Conservation (phyloP, 2,888 invertebrate genomes). For the Epirrhoe tristata region DNA sequence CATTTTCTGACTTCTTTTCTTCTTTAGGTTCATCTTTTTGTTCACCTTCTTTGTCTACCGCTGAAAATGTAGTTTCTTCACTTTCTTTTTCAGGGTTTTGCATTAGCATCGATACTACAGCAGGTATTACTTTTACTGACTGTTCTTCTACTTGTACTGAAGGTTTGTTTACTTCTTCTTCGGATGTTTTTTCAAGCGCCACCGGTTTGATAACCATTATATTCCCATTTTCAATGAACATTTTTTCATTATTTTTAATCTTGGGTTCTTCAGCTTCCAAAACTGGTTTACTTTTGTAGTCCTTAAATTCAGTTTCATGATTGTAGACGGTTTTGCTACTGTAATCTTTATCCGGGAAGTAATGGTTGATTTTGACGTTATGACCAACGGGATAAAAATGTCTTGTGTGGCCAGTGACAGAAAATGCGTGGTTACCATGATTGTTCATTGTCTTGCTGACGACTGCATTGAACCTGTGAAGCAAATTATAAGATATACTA, state of each 20-base stretch:
- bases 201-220: slow-evolving; percentile 49
- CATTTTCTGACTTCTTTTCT: slow-evolving; percentile 47
- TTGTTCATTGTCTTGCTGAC: slow-evolving; percentile 80
- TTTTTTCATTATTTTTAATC: slow-evolving; percentile 44
- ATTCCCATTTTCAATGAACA: slow-evolving; percentile 48
- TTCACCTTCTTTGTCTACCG: slow-evolving; percentile 39
- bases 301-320: slow-evolving; percentile 40
- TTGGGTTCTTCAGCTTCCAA: slow-evolving; percentile 50
- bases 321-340: slow-evolving; percentile 43
- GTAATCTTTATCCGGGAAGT: slow-evolving; percentile 66
- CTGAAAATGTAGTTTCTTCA: slow-evolving; percentile 36
- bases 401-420: slow-evolving; percentile 67
- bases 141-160: slow-evolving; percentile 43
- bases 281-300: slow-evolving; percentile 53
- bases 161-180: slow-evolving; percentile 42
- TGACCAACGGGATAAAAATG: slow-evolving; percentile 68
- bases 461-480: slow-evolving; percentile 82
- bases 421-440: slow-evolving; percentile 73
- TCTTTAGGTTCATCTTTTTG: slow-evolving; percentile 24
- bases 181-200: slow-evolving; percentile 35
- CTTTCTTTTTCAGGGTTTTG: slow-evolving; percentile 34
- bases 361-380: slow-evolving; percentile 74
- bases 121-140: slow-evolving; percentile 51
- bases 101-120: slow-evolving; percentile 52
- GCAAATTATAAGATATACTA: not conserved